Conservation (phyloP, 1,140 invertebrate genomes). For the Marisa cornuarietis region DNA sequence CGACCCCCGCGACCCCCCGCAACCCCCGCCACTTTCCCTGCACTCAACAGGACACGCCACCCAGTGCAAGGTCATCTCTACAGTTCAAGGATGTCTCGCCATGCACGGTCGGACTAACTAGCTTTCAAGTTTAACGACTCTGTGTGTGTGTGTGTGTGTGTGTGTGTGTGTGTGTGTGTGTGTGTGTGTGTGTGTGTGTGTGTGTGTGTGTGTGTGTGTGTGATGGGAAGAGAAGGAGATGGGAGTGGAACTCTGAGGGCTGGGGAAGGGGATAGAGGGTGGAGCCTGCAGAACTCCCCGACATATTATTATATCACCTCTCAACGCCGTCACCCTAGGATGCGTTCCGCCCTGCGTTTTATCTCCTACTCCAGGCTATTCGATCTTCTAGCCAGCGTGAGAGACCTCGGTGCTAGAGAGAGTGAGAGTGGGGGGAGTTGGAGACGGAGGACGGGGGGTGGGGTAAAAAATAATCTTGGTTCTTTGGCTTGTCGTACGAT, state of each 20-base stretch:
- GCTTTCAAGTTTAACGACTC: neutral
- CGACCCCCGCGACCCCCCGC: too few relatives aligned
- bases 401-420: neutral
- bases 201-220: neutral
- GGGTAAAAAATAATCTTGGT: neutral
- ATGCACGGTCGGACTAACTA: neutral
- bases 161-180: neutral
- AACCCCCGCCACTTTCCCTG: too few relatives aligned
- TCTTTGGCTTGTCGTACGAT: neutral
- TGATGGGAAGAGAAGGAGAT: too few relatives aligned
- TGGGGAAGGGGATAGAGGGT: neutral
- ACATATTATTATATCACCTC: slow-evolving; percentile 7
- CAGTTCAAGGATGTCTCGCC: too few relatives aligned
- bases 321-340: neutral
- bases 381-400: neutral
- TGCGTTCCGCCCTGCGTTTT: slow-evolving; percentile 1
- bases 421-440: neutral
- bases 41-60: too few relatives aligned
- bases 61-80: too few relatives aligned
- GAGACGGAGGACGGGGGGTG: neutral
- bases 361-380: too few relatives aligned
- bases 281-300: neutral
- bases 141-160: neutral
- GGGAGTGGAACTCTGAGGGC: neutral
- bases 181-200: neutral